phyloP scores from a whole-genome alignment of 1,140 invertebrate genomes.

The Hyphantria cunea region DNA sequence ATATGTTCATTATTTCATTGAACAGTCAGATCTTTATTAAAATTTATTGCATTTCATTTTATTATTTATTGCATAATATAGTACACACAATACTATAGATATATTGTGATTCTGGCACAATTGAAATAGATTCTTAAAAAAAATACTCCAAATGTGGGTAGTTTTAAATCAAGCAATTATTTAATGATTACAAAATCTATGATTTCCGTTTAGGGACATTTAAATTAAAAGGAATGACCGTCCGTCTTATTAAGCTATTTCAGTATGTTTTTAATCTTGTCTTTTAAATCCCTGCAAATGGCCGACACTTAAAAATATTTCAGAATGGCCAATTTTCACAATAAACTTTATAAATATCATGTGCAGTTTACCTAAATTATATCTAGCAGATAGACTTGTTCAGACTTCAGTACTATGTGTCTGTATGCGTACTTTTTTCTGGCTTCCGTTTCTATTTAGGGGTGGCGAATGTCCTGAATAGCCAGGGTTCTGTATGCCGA shows the following conservation, averaged over 20 bases:
- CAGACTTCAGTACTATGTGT: constrained; percentile 93
- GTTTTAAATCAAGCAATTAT: no score
- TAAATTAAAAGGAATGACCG: background rate
- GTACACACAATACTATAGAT: no score
- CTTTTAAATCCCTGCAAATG: background rate
- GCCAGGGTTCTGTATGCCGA: constrained; percentile 93
- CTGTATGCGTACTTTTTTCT: constrained; percentile 94
- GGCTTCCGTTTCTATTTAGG: constrained; percentile 89
- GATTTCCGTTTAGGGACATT: background rate
- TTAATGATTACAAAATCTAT: no score
- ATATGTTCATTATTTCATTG: background rate
- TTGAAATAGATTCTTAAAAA: no score
- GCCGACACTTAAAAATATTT: background rate
- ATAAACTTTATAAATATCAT: background rate
- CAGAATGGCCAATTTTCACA: background rate
- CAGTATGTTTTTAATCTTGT: background rate
- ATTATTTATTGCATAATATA: background rate
- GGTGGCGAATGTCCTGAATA: constrained; percentile 91
- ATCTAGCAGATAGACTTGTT: constrained; percentile 30
- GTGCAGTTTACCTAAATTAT: background rate
- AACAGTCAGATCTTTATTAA: background rate
- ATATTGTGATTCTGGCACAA: no score
- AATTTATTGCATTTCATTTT: background rate
- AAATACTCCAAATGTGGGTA: no score
- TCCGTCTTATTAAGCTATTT: background rate